phyloP scores from a whole-genome alignment of 2,113 vertebrate genomes.

The Corythaeola cristata region DNA sequence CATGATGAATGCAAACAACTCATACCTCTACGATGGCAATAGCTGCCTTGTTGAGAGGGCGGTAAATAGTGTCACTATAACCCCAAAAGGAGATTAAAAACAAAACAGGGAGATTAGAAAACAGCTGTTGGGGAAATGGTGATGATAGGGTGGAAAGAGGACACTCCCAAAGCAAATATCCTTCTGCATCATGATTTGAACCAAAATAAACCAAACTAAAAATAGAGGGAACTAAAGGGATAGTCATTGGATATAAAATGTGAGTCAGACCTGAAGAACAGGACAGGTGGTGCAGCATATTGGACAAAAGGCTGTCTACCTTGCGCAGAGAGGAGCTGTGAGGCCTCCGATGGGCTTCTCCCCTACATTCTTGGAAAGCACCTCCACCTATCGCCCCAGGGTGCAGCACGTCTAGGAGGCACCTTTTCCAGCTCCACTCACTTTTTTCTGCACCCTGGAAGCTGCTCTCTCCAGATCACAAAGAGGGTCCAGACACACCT shows the following conservation, averaged over 20 bases:
- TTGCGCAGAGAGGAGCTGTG: background rate
- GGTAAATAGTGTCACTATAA: background rate
- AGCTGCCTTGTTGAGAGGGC: background rate
- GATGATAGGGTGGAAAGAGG: background rate
- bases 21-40: background rate
- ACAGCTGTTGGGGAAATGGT: slow-evolving; percentile 22
- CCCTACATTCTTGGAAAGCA: background rate
- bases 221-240: slow-evolving; percentile 21
- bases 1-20: background rate
- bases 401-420: fast-evolving
- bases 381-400: background rate
- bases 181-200: slow-evolving; percentile 14
- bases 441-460: background rate
- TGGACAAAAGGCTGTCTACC: background rate
- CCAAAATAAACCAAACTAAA: slow-evolving; percentile 57
- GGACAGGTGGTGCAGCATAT: background rate
- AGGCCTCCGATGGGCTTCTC: background rate
- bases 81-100: slow-evolving; percentile 29
- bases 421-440: background rate
- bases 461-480: background rate
- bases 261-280: background rate
- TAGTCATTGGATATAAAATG: background rate
- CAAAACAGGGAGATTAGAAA: slow-evolving; percentile 47
- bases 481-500: background rate
- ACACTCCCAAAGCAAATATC: slow-evolving; percentile 61